phyloP scores from a whole-genome alignment of 2,797 vertebrate genomes.

The Jordanella pulchra region DNA sequence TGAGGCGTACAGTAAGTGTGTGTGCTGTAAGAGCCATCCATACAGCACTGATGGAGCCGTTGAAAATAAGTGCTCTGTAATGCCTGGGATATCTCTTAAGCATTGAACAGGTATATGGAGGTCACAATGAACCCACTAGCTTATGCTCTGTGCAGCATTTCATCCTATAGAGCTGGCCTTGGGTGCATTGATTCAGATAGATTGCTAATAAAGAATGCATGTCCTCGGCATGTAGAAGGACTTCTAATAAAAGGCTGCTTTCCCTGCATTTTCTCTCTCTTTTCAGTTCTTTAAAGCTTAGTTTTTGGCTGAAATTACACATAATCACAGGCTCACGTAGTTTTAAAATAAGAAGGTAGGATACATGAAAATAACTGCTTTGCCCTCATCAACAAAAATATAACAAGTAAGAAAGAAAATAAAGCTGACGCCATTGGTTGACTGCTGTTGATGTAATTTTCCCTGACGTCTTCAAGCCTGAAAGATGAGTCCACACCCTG shows the following conservation, averaged over 20 bases:
- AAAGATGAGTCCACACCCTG: slow-evolving; percentile 38
- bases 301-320: neutral
- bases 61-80: slow-evolving; percentile 35
- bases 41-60: slow-evolving; percentile 54
- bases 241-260: neutral
- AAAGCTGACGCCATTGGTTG: slow-evolving; percentile 14
- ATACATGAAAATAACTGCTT: slow-evolving; percentile 4
- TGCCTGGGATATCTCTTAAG: slow-evolving; percentile 2
- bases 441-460: slow-evolving; percentile 16
- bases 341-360: slow-evolving; percentile 10
- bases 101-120: neutral
- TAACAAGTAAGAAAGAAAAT: slow-evolving; percentile 12
- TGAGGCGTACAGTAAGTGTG: slow-evolving; percentile 51
- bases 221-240: neutral
- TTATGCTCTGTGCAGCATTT: neutral
- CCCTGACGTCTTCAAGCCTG: slow-evolving; percentile 29
- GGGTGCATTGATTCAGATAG: neutral
- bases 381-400: slow-evolving; percentile 16
- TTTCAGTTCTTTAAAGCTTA: neutral
- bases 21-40: slow-evolving; percentile 50
- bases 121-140: slow-evolving; percentile 7
- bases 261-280: neutral
- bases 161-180: neutral
- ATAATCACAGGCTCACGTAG: neutral
- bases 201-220: slow-evolving; percentile 4